Percentiles rank a stretch among this genome's conserved stretches.
Evolutionary conservation across 2,888 invertebrate species (phyloP).

Genomic region (Atrina japonica): DNA sequence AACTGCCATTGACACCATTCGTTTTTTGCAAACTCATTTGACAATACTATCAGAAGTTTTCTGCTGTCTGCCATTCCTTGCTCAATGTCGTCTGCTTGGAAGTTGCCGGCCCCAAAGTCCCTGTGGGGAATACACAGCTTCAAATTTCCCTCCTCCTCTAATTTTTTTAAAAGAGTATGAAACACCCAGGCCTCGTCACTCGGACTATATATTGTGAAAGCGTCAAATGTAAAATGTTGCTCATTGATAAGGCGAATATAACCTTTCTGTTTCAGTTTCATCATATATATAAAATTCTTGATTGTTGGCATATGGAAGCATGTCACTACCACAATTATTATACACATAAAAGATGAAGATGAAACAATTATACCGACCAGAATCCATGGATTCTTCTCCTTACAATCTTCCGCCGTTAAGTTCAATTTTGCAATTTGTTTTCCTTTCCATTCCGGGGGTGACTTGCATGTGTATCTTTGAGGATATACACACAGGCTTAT

Average conservation of each 20-base stretch:
- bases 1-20: constrained; percentile 36
- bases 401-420: constrained; percentile 19
- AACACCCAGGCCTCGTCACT: constrained; percentile 21
- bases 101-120: constrained; percentile 20
- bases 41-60: constrained; percentile 26
- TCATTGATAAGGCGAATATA: not conserved
- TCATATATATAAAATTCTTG: constrained; percentile 14
- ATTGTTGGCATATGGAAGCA: constrained; percentile 13
- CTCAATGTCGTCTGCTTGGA: constrained; percentile 14
- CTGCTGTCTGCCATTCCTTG: constrained; percentile 10
- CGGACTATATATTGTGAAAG: constrained; percentile 15
- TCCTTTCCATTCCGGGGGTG: constrained; percentile 4
- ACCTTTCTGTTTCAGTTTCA: constrained; percentile 10
- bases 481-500: constrained; percentile 9
- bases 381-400: constrained; percentile 2
- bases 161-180: not conserved
- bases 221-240: constrained; percentile 12
- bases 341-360: not conserved
- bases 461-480: constrained; percentile 4
- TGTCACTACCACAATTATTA: not conserved
- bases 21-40: constrained; percentile 25
- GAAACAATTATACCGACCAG: not conserved
- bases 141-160: constrained; percentile 5
- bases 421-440: not conserved
- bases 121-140: constrained; percentile 15